A percentile compares a stretch with the other conserved stretches of the same genome.
phyloP scores from a whole-genome alignment of 2,888 invertebrate species.

The Megamerina dolium region DNA sequence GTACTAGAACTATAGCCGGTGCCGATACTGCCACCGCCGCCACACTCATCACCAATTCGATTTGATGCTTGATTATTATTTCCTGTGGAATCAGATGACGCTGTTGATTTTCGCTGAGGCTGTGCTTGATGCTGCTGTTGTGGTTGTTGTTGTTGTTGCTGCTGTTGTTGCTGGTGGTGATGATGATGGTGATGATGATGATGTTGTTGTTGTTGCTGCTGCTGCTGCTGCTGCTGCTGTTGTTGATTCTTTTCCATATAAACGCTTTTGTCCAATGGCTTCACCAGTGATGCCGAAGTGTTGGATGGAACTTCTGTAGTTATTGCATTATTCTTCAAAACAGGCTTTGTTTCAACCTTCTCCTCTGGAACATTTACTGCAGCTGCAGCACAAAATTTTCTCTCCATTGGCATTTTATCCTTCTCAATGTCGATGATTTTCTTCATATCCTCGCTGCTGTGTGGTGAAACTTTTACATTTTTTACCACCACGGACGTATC shows the following conservation, averaged over 20 bases:
- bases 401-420: no score
- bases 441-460: no score
- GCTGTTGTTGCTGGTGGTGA: constrained; percentile 4
- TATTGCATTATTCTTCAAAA: no score
- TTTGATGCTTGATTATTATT: background rate
- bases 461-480: no score
- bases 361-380: no score
- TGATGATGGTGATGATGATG: constrained; percentile 1
- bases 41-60: constrained; percentile 1
- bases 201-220: constrained; percentile 1
- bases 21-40: constrained; percentile 1
- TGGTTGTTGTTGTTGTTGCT: constrained; percentile 4
- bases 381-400: no score
- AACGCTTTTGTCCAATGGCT: constrained; percentile 8
- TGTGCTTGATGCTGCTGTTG: constrained; percentile 7
- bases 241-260: constrained; percentile 12
- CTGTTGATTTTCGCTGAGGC: background rate
- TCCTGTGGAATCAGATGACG: background rate
- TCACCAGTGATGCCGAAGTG: no score
- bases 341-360: no score
- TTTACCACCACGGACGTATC: no score
- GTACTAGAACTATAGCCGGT: no score
- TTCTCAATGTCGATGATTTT: no score
- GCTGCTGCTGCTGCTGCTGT: constrained; percentile 12
- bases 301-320: no score